Evolutionary conservation across 23 tunicate genomes (phyloP).

Genomic region (Styela plicata): DNA sequence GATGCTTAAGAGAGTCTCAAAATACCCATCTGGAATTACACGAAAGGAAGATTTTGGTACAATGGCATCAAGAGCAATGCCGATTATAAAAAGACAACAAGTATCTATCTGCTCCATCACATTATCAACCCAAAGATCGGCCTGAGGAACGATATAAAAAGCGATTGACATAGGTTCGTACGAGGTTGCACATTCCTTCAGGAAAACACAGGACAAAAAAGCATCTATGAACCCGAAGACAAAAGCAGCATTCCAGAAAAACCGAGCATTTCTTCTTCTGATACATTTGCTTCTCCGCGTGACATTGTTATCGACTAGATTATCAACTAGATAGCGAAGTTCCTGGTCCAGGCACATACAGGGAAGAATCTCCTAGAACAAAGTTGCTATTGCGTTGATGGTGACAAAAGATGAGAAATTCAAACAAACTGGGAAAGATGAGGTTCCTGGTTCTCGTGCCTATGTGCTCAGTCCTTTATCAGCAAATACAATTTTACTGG

Average conservation of each 20-base stretch:
- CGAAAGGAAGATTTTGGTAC: slow-evolving; percentile 81
- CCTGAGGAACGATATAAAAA: slow-evolving; percentile 86
- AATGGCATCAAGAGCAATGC: slow-evolving; percentile 75
- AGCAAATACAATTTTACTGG: slow-evolving; percentile 73
- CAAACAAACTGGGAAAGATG: slow-evolving; percentile 56
- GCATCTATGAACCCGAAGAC: slow-evolving; percentile 45
- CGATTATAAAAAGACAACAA: slow-evolving; percentile 77
- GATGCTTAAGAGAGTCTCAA: slow-evolving; percentile 88
- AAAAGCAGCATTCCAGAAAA: slow-evolving; percentile 58
- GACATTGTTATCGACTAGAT: slow-evolving; percentile 38
- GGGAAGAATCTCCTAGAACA: slow-evolving; percentile 39
- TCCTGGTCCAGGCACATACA: slow-evolving; percentile 93
- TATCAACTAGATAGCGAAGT: slow-evolving; percentile 61
- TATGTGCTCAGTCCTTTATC: slow-evolving; percentile 79
- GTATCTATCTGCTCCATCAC: slow-evolving; percentile 88
- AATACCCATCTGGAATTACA: slow-evolving; percentile 86
- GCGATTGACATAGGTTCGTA: slow-evolving; percentile 83
- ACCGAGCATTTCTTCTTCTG: slow-evolving; percentile 78
- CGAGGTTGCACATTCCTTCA: slow-evolving; percentile 85
- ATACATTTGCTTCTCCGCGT: slow-evolving; percentile 62
- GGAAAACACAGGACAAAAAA: slow-evolving; percentile 54
- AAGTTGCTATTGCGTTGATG: slow-evolving; percentile 71
- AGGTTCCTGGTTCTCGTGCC: slow-evolving; percentile 84
- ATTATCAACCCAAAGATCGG: slow-evolving; percentile 82
- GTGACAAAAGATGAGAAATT: slow-evolving; percentile 68